A percentile compares a stretch with the other conserved stretches of the same genome.
Evolutionary conservation across 1,140 invertebrate genomes (phyloP).

Genomic region (Drosophila navojoa): DNA sequence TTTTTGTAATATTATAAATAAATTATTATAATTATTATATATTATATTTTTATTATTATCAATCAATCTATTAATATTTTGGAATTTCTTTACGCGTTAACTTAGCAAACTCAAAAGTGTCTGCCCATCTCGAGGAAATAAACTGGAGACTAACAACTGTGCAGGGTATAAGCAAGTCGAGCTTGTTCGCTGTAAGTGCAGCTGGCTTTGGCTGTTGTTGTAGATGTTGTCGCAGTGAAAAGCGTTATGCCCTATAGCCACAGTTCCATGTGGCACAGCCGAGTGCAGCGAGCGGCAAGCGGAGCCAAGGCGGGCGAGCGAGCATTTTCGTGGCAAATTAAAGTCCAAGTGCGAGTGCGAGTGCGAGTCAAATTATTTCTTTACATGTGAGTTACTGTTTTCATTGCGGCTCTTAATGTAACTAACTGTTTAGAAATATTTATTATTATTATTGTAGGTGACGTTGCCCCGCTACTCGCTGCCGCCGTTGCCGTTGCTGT

Average conservation of each 20-base stretch:
- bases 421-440: conserved; percentile 82
- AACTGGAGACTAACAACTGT: too few relatives aligned
- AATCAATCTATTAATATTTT: too few relatives aligned
- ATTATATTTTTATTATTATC: too few relatives aligned
- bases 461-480: conserved; percentile 42
- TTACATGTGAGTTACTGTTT: conserved; percentile 81
- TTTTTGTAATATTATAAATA: too few relatives aligned
- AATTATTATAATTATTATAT: too few relatives aligned
- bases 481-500: conserved; percentile 10
- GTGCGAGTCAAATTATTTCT: conserved; percentile 81
- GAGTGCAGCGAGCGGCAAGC: conserved; percentile 43
- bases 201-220: not conserved
- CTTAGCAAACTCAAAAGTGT: too few relatives aligned
- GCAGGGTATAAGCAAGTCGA: conserved; percentile 1
- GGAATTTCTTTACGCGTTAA: too few relatives aligned
- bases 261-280: conserved; percentile 45
- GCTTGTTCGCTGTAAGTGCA: not conserved
- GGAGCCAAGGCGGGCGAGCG: not conserved
- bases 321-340: conserved; percentile 72
- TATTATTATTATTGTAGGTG: conserved; percentile 58
- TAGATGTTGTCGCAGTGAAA: conserved; percentile 22
- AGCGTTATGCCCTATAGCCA: conserved; percentile 51
- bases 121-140: too few relatives aligned
- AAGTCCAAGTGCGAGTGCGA: conserved; percentile 80
- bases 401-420: conserved; percentile 81